Conservation (phyloP, 2,888 invertebrate species). For the Coremacera marginata region DNA sequence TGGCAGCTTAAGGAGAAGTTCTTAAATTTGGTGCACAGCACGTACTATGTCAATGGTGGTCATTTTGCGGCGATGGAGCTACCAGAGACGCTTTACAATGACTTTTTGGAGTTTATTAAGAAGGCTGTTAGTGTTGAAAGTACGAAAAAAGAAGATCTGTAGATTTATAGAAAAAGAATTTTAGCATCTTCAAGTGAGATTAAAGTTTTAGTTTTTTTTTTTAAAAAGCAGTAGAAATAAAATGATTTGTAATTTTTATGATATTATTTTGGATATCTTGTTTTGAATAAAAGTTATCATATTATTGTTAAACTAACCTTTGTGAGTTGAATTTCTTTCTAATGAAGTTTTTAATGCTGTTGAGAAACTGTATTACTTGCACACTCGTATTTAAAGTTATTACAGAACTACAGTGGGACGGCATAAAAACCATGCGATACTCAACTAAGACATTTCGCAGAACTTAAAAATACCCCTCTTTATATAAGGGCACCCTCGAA, state of each 20-base stretch:
- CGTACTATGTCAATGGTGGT: constrained; percentile 78
- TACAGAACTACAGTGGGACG: no score
- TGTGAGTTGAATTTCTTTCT: background rate
- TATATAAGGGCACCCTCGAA: no score
- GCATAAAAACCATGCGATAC: no score
- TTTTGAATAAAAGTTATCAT: constrained; percentile 19
- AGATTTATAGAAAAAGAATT: background rate
- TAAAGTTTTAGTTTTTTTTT: background rate
- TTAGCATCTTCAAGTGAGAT: background rate
- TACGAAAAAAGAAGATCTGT: background rate
- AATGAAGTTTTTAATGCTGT: no score
- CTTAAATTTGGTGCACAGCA: constrained; percentile 77
- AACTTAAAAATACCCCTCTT: no score
- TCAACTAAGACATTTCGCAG: no score
- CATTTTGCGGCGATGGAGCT: constrained; percentile 89
- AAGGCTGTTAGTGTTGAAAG: constrained; percentile 53
- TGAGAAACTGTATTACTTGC: no score
- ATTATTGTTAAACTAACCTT: background rate
- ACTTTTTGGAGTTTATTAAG: constrained; percentile 75
- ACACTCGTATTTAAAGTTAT: no score
- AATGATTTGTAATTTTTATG: background rate
- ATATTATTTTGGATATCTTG: constrained; percentile 1
- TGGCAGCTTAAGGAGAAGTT: constrained; percentile 74
- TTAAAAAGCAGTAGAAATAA: background rate
- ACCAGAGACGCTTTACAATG: constrained; percentile 78